Evolutionary conservation across 2,113 vertebrate species (phyloP), one percentile per base, ranked within the genome.

Genomic region (Xenopus borealis): DNA sequence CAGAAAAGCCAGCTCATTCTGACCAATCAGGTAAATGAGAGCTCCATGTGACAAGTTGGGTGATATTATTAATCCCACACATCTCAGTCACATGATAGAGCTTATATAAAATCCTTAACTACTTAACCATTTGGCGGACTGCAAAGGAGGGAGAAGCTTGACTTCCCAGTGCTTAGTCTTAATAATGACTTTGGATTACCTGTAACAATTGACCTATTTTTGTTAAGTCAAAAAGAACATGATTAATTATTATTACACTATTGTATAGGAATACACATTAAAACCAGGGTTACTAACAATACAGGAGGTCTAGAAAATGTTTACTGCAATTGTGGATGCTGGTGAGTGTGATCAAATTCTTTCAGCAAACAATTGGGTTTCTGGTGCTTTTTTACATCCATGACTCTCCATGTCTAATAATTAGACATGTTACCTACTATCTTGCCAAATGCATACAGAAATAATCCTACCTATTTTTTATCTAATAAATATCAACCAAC

Each of bases 71-170:
- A 84, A 72, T 74, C 74, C 80, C 83, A 83, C 23, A 0, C 66
- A 81, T 79, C 78, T 53, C 78, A 78, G 14, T 81, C 85, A 81
- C 4, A 33, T 83, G 84, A 82, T 20, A 6, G 0, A 80, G 85
- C 86, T 87, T 85, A 87, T 71, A 79, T 20, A 80, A 85, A 88
- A 85, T 87, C 84, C 77, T 83, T 83, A 27, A 27, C 23, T 27
- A 1, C 23, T 27, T 27, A 83, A 50, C 79, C 19, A 10, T 81
- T 82, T 83, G 14, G 57, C 20, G 57, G 58, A 30, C 46, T 76
- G 20, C 45, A 47, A 27, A 55, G 30, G 46, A 55, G 69, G 59
- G 18, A 66, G 19, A 63, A 44, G 58, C 46, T 63, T 52, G 23
- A 19, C 62, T 27, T 57, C 23, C 16, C 14, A 30, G 23, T 63